These are phyloP conservation scores for Leptothorax acervorum DNA, from an alignment of 2,888 invertebrate genomes.

Conservation along the genomic window DNA sequence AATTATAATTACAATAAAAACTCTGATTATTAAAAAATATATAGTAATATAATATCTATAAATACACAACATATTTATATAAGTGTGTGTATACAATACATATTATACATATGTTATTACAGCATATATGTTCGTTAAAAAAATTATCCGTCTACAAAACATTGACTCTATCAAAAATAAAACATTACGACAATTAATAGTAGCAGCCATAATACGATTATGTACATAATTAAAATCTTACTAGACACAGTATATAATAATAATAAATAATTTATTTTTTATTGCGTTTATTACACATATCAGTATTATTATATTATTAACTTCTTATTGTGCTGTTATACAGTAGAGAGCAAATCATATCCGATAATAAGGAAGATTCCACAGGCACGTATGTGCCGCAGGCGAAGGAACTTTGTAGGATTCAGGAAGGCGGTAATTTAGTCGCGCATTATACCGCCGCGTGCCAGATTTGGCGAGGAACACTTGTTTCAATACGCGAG, in stretches of 20 bases:
- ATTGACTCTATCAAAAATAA: neutral
- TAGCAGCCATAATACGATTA: neutral
- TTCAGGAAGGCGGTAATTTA: conserved; percentile 57
- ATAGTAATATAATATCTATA: neutral
- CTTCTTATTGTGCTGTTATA: neutral
- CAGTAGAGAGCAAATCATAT: conserved; percentile 1
- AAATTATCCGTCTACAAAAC: neutral
- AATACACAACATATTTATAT: no score
- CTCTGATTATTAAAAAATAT: neutral
- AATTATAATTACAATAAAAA: neutral
- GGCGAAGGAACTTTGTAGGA: conserved; percentile 25
- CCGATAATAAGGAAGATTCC: conserved; percentile 32
- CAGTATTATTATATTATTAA: neutral
- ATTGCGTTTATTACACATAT: neutral
- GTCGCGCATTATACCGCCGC: conserved; percentile 49
- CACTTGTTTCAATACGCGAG: conserved; percentile 68
- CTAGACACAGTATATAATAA: neutral
- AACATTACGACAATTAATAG: neutral
- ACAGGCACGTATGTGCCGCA: neutral
- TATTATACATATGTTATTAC: neutral
- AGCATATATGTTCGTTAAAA: neutral
- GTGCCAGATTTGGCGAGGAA: conserved; percentile 61
- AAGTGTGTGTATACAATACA: no score
- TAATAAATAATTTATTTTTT: neutral
- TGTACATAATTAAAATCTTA: neutral